Evolutionary conservation across 2,797 vertebrate genomes (phyloP), one percentile per base, ranked within the genome.

Genomic region (Hoplostethus mediterraneus): DNA sequence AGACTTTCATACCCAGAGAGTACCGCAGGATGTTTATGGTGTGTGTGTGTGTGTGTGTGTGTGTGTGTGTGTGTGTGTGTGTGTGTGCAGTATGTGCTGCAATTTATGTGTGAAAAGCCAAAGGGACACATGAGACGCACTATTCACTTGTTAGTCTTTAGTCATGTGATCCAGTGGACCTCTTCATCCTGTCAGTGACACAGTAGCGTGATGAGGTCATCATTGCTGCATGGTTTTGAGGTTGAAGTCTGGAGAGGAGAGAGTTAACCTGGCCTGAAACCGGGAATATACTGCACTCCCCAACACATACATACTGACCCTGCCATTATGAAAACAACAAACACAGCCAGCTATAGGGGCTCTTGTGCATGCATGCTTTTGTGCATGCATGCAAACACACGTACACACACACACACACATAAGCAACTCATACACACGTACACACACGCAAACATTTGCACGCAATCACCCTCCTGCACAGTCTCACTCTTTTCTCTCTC

Each of bases 21-120:
- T 51, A 47, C 53, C 0, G 6, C 69, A 67, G 81, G 74, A 86
- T 80, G 83, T 87, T 81, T 82, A 79, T 5, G 1, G 51, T 72
- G 59, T 3, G 14, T 10, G 28, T 58, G 44, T 47, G 38, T 36
- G 38, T 58, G 63, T 66, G 5, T 40, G 45, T 33, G 21, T 53
- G 51, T 53, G 51, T 30, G 51, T 30, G 48, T 49, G 2, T 49
- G n/a, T 49, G 48, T 49, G 48, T 49, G 14, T 49, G 48, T 17
- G 48, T 54, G 36, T 12, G 56, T 58, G 8, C 9, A 42, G 36
- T 42, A 8, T 48, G 63, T 76, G 25, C 58, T 16, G 14, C 6
- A 56, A 59, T 73, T 5, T 67, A 67, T 63, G 31, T 69, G 55
- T 74, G 65, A 80, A 76, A 66, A 75, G 17, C 42, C 30, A 45